Evolutionary conservation across 2,888 invertebrate genomes (phyloP), one percentile per base, ranked within the genome.

Genomic region (Esperia sulphurella): DNA sequence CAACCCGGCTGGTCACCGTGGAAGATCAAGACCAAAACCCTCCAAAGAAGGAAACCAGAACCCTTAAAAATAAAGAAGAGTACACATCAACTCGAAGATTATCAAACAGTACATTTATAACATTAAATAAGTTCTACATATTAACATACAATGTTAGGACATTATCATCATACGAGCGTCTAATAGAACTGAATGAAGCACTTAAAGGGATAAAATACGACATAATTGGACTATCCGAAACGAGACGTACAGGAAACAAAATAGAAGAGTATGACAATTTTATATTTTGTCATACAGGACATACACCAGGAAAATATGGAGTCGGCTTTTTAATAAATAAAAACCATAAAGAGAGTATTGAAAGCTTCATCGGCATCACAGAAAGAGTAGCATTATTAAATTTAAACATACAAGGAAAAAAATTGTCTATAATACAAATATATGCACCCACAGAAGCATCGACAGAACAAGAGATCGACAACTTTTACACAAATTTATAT

Each of bases 301-400:
- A 58, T 9, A 59, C 58, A 8, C 54, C 52, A 9, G 62, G 63
- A 0, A 12, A 13, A 29, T 45, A 60, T 47, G 63, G 61, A 0
- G 54, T 67, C 0, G 65, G 65, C 0, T 69, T 67, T 37, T 31
- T 68, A 35, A 52, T 68, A 13, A 65, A 61, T 9, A 58, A 53
- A 35, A 3, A 6, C 0, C 44, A 35, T 1, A 61, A 63, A 57
- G 46, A 54, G 0, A 53, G 54, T 8, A 63, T 68, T 12, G 51
- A 52, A 38, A 57, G 54, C 14, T 63, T 38, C 47, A 47, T 29
- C 0, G 65, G 61, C 0, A 39, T 62, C 8, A 50, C 62, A 9
- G 61, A 62, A 37, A 48, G 64, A 54, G 55, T 68, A 0, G 56
- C 55, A 3, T 8, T 59, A 31, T 13, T 63, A 14, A 58, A 60